These are phyloP conservation scores for Neocrepidodera transversa DNA, from an alignment of 2,888 invertebrate genomes.

Conservation along the genomic window DNA sequence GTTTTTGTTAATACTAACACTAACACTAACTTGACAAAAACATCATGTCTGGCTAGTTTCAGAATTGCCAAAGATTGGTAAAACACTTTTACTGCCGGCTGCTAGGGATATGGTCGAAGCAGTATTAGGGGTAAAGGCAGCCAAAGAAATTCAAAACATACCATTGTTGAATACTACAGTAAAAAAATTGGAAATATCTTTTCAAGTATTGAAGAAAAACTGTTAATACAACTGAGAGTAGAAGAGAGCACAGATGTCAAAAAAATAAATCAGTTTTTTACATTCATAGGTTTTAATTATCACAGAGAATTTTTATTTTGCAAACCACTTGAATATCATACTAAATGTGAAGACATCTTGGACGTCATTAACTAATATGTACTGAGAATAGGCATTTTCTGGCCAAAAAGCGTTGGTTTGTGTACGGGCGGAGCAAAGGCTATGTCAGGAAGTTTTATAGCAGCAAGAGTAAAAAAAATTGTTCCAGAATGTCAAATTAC, in stretches of 20 bases:
- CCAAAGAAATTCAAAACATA: neutral
- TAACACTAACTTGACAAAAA: no score
- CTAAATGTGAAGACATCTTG: neutral
- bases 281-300: neutral
- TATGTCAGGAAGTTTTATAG: conserved; percentile 5
- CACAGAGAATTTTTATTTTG: neutral
- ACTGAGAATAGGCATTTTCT: neutral
- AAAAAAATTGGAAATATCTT: no score
- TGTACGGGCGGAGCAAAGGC: conserved; percentile 7
- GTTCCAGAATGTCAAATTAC: neutral
- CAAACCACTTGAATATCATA: neutral
- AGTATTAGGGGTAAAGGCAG: no score
- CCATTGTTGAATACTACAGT: no score
- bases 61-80: no score
- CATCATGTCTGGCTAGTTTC: no score
- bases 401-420: no score
- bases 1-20: no score
- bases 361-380: neutral
- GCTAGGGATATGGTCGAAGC: no score
- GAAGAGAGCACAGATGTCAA: neutral
- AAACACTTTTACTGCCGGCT: no score
- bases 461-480: neutral
- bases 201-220: neutral
- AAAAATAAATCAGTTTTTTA: neutral
- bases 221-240: neutral